Evolutionary conservation across 92 coral and sea anemone species (phyloP).

Genomic region (Chrysogorgia sp.): DNA sequence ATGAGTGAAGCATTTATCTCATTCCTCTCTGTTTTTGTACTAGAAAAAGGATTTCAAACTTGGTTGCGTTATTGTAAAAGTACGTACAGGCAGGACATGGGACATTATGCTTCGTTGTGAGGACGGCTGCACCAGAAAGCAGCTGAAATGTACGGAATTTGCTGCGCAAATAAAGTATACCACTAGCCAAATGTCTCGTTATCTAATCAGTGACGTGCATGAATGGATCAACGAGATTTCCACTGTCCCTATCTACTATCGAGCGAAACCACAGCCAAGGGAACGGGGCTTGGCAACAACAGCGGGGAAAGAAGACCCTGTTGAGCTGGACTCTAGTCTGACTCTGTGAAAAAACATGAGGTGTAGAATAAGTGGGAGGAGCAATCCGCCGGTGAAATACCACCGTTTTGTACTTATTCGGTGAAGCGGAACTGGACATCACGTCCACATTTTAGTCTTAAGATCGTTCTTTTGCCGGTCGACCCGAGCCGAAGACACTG

Average conservation of each 20-base stretch:
- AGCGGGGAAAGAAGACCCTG: conserved; percentile 73
- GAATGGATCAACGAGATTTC: conserved; percentile 67
- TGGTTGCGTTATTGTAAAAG: no score
- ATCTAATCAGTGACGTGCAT: conserved; percentile 67
- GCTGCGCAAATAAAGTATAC: neutral
- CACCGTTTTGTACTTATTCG: neutral
- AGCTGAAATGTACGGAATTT: no score
- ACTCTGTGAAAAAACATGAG: conserved; percentile 42
- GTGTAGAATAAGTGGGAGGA: conserved; percentile 29
- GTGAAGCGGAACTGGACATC: conserved; percentile 11
- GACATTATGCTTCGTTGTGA: no score
- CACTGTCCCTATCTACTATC: conserved; percentile 67
- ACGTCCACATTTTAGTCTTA: no score
- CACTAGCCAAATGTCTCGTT: conserved; percentile 68
- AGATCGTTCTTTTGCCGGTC: no score
- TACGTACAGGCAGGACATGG: no score
- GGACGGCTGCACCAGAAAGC: no score
- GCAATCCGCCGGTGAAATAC: conserved; percentile 28
- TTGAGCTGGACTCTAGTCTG: conserved; percentile 63
- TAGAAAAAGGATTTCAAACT: no score
- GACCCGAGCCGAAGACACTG: no score
- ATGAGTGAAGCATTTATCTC: no score
- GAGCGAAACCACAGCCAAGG: conserved; percentile 64
- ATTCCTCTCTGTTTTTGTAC: no score
- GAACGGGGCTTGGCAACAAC: conserved; percentile 60